These are phyloP conservation scores for Liasis olivaceus DNA, from an alignment of 2,797 vertebrate species.

Conservation along the genomic window DNA sequence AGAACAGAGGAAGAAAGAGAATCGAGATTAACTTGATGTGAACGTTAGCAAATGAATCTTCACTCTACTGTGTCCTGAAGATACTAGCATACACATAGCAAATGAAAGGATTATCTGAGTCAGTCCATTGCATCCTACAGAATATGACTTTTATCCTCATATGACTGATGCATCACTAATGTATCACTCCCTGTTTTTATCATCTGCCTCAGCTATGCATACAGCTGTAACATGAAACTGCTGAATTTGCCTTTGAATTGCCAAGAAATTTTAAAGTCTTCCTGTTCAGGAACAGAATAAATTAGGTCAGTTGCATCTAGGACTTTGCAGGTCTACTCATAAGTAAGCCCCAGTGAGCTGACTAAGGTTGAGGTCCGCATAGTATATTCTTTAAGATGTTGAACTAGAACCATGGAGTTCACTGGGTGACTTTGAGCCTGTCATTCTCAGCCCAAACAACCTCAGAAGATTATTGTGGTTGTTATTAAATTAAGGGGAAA, in stretches of 20 bases:
- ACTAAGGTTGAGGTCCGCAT: neutral
- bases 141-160: conserved; percentile 1
- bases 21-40: neutral
- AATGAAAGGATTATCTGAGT: conserved; percentile 1
- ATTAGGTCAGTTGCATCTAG: neutral
- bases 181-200: neutral
- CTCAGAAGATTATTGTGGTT: neutral
- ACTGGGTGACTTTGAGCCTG: neutral
- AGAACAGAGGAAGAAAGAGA: neutral
- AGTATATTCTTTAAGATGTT: neutral
- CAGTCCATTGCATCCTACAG: neutral
- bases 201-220: neutral
- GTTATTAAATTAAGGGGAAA: neutral
- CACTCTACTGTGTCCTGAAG: neutral
- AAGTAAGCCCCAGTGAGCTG: neutral
- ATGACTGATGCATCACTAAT: neutral
- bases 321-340: neutral
- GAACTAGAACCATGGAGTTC: neutral
- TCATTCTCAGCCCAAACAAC: neutral
- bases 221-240: neutral
- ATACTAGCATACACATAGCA: neutral
- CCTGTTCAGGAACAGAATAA: neutral
- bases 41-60: neutral
- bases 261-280: neutral
- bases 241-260: neutral